Conservation (phyloP, 2,888 invertebrate genomes). For the Euplexia lucipara region DNA sequence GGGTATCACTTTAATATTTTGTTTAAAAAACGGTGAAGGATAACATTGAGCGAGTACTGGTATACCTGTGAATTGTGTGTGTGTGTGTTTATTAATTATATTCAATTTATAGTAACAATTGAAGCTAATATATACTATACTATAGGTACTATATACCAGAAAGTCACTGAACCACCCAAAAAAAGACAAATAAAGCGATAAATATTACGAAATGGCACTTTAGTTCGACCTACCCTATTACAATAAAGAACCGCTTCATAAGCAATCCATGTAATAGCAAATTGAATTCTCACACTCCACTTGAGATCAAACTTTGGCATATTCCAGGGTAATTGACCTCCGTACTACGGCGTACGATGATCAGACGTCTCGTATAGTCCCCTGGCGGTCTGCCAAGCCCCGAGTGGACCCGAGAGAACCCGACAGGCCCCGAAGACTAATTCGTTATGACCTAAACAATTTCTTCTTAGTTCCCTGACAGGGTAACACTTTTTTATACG, state of each 20-base stretch:
- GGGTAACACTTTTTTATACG: constrained; percentile 51
- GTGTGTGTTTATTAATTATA: no score
- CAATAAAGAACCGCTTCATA: constrained; percentile 27
- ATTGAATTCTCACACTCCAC: constrained; percentile 51
- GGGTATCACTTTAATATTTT: no score
- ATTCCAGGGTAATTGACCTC: constrained; percentile 58
- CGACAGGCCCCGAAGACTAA: constrained; percentile 38
- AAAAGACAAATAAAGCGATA: constrained; percentile 40
- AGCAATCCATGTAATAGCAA: constrained; percentile 34
- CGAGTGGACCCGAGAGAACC: constrained; percentile 33
- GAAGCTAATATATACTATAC: not conserved
- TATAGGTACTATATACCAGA: constrained; percentile 16
- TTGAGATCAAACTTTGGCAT: constrained; percentile 41
- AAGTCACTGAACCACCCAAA: constrained; percentile 1
- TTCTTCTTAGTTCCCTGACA: constrained; percentile 24
- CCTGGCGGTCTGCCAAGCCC: constrained; percentile 57
- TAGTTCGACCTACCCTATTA: constrained; percentile 23
- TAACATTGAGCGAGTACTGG: no score
- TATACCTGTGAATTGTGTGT: no score
- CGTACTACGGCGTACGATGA: constrained; percentile 35
- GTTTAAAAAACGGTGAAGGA: no score
- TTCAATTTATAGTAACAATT: no score
- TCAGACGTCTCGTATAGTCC: constrained; percentile 47
- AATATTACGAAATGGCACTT: constrained; percentile 34
- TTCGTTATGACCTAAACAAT: constrained; percentile 55